Evolutionary conservation across 2,113 vertebrate species (phyloP).

Genomic region (Delphinapterus leucas): DNA sequence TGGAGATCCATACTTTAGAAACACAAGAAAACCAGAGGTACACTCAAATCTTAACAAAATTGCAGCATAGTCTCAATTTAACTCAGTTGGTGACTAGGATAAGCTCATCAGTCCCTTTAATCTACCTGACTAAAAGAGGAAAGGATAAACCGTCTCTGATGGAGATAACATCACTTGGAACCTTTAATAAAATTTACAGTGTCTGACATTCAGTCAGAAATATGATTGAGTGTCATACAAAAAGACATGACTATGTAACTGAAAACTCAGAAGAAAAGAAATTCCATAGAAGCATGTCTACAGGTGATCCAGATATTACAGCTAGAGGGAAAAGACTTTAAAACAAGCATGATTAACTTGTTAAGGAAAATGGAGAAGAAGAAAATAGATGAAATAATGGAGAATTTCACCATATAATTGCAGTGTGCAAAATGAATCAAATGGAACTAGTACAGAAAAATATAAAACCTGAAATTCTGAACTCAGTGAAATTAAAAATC

Average conservation of each 20-base stretch:
- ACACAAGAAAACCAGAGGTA: neutral
- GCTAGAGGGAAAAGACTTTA: neutral
- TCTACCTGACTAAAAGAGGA: neutral
- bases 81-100: neutral
- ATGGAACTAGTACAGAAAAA: neutral
- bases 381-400: constrained; percentile 11
- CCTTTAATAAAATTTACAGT: neutral
- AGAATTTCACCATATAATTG: neutral
- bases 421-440: neutral
- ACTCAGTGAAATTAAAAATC: constrained; percentile 5
- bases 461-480: constrained; percentile 22
- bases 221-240: neutral
- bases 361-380: neutral
- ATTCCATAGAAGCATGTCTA: neutral
- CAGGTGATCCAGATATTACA: neutral
- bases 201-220: neutral
- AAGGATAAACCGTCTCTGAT: neutral
- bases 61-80: neutral
- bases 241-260: neutral
- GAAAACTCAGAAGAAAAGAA: neutral
- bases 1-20: neutral
- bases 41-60: neutral
- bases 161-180: neutral
- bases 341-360: neutral
- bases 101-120: neutral